Evolutionary conservation across 2,888 invertebrate genomes (phyloP), one percentile per base, ranked within the genome.

Genomic region (Carpatolechia fugitivella): DNA sequence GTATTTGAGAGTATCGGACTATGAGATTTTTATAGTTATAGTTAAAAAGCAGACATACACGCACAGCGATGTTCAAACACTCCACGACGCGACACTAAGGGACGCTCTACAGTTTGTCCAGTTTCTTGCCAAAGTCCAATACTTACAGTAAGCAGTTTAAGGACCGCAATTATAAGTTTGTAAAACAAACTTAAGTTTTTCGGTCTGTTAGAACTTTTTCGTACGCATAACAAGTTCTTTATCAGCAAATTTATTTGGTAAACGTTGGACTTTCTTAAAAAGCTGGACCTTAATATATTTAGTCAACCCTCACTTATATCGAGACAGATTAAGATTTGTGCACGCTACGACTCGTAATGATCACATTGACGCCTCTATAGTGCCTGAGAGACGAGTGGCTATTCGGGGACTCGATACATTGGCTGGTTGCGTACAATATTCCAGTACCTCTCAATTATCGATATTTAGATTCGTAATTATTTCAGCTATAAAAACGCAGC

Each of bases 271-370:
- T 36, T 36, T 36, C 14, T 36, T 14, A 36, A 36, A 13, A 13
- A 14, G 14, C 36, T 36, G 7, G 36, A 36, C 10, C 14, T 41
- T 41, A 24, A 24, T 24, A 41, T 41, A 44, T 29, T 78, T 76
- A 80, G 72, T 80, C 75, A 74, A 72, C 75, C 72, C 72, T 72
- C 78, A 70, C 73, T n/a, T 74, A 68, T 50, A 78, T 72, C 77
- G 79, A 83, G 77, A 78, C 75, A 77, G 72, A 70, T 78, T 82
- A 85, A 78, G 74, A 78, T 84, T 85, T 84, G 89, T 88, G 89
- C 88, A 86, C 80, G 72, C 89, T 89, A 88, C 83, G 68, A 83
- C 76, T 84, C 83, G 75, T 81, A 76, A 84, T 80, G 81, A 89
- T 87, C 89, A 88, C 88, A 89, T 85, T 80, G 80, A 89, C 84